These are phyloP conservation scores for Acrobasis suavella DNA, from an alignment of 2,888 invertebrate species.

Conservation along the genomic window DNA sequence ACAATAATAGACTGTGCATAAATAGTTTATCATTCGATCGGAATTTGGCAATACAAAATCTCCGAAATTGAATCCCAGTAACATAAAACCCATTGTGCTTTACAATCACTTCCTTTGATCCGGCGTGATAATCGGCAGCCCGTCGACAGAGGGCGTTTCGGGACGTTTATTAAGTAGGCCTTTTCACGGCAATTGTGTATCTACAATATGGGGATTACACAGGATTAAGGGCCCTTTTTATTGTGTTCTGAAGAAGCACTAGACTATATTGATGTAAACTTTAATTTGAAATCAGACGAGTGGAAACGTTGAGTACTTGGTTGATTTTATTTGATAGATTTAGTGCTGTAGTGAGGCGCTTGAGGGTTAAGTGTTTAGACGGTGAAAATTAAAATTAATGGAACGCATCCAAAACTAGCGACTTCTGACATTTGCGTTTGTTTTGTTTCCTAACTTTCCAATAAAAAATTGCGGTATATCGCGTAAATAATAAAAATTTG, in stretches of 20 bases:
- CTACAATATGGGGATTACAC: constrained; percentile 68
- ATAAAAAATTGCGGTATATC: constrained; percentile 10
- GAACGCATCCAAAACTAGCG: constrained; percentile 21
- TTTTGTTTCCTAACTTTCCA: constrained; percentile 1
- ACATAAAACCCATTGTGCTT: constrained; percentile 66
- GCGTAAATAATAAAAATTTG: background rate
- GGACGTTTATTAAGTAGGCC: constrained; percentile 62
- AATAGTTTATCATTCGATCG: constrained; percentile 21
- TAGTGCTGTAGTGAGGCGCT: constrained; percentile 5
- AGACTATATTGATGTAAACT: constrained; percentile 46
- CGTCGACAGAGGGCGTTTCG: constrained; percentile 43
- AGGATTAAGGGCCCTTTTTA: constrained; percentile 58
- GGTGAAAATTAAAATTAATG: constrained; percentile 14
- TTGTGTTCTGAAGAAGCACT: constrained; percentile 48
- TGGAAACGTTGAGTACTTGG: constrained; percentile 43
- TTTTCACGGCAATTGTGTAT: constrained; percentile 76
- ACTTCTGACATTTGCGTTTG: constrained; percentile 9
- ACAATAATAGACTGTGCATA: constrained; percentile 14
- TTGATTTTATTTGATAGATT: constrained; percentile 24
- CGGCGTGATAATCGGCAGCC: constrained; percentile 65
- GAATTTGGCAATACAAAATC: constrained; percentile 29
- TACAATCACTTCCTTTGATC: constrained; percentile 66
- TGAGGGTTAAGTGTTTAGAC: constrained; percentile 21
- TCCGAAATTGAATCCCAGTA: constrained; percentile 43
- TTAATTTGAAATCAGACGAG: constrained; percentile 44